phyloP scores from a whole-genome alignment of 2,797 vertebrate genomes.

The Smutsia gigantea region DNA sequence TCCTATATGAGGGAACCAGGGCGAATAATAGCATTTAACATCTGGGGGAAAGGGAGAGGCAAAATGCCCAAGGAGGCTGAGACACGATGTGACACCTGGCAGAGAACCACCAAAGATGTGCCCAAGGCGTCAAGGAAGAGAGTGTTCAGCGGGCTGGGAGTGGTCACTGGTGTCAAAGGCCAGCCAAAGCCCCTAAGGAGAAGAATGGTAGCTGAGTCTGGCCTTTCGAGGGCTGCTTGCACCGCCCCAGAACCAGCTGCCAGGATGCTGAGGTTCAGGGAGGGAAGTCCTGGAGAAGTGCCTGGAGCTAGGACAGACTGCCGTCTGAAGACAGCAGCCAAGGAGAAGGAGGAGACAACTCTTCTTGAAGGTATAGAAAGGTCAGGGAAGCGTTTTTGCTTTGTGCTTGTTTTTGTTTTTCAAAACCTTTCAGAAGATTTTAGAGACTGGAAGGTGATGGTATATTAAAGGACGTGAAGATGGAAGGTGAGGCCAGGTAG shows the following conservation, averaged over 20 bases:
- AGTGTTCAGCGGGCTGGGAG: not conserved
- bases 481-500: not conserved
- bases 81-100: not conserved
- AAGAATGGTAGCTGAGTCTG: not conserved
- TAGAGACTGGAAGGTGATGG: not conserved
- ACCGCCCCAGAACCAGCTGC: not conserved
- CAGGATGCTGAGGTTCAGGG: not conserved
- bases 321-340: not conserved
- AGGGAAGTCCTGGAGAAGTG: not conserved
- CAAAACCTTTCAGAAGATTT: not conserved
- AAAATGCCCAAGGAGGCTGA: not conserved
- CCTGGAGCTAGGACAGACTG: not conserved
- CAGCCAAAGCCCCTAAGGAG: not conserved
- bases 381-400: not conserved
- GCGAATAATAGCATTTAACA: not conserved
- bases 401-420: not conserved
- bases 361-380: not conserved
- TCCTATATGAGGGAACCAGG: not conserved
- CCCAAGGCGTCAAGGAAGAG: no score
- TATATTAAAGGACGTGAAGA: not conserved
- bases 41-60: not conserved
- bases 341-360: not conserved
- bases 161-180: not conserved
- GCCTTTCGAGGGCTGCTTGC: not conserved
- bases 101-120: not conserved